These are phyloP conservation scores for Bovichtus variegatus DNA, from an alignment of 2,797 vertebrate species.

Conservation along the genomic window DNA sequence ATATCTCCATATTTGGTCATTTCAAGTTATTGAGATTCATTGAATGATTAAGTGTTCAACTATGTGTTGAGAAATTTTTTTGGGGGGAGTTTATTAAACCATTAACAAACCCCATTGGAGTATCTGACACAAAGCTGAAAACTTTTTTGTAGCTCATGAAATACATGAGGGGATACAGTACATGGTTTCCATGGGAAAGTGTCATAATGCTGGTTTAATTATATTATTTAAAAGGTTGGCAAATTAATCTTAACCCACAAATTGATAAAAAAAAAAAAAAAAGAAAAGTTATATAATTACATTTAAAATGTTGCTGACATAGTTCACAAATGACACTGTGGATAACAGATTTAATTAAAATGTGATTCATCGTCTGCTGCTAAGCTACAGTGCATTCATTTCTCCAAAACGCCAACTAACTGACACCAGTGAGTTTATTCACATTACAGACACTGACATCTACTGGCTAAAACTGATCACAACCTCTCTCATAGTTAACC, in stretches of 20 bases:
- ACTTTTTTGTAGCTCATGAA: neutral
- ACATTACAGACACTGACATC: constrained; percentile 72
- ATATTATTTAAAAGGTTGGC: neutral
- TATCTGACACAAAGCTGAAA: neutral
- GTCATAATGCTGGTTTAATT: neutral
- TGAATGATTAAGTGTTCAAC: neutral
- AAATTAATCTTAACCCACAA: neutral
- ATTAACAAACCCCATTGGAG: neutral
- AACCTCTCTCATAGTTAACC: neutral
- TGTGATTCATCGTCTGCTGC: neutral
- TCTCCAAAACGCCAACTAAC: constrained; percentile 17
- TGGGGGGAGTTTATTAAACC: neutral
- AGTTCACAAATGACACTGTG: neutral
- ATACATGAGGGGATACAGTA: neutral
- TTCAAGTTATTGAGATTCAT: neutral
- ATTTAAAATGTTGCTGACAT: neutral
- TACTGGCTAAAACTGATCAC: constrained; percentile 39
- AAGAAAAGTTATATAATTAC: neutral
- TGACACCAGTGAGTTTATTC: neutral
- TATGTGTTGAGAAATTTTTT: neutral
- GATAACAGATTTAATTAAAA: neutral
- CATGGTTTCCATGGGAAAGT: neutral
- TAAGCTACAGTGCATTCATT: neutral
- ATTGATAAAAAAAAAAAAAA: neutral
- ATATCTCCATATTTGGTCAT: neutral